phyloP scores from a whole-genome alignment of 2,797 vertebrate genomes.

The Neosilurus mollespiculum region DNA sequence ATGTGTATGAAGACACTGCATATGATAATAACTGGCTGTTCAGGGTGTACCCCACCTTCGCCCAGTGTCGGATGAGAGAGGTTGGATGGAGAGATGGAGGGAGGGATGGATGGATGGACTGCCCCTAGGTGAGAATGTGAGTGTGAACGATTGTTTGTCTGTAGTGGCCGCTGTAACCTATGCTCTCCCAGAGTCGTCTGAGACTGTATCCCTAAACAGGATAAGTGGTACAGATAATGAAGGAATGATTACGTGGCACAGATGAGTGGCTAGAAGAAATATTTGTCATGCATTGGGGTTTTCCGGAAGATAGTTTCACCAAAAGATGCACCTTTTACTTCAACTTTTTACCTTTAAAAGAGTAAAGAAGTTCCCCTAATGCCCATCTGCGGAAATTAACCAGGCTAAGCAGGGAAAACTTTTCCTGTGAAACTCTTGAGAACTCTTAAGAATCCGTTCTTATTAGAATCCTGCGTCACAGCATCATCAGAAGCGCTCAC shows the following conservation, averaged over 20 bases:
- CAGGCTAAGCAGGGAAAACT: conserved; percentile 26
- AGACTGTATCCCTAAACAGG: too few relatives aligned
- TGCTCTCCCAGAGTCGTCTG: too few relatives aligned
- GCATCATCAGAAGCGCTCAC: conserved; percentile 38
- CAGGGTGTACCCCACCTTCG: too few relatives aligned
- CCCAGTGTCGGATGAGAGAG: too few relatives aligned
- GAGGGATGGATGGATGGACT: too few relatives aligned
- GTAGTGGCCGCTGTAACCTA: too few relatives aligned
- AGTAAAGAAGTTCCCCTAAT: conserved; percentile 1
- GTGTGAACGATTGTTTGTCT: too few relatives aligned
- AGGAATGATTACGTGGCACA: neutral
- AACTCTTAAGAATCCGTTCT: conserved; percentile 2
- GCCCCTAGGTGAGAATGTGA: too few relatives aligned
- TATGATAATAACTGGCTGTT: too few relatives aligned
- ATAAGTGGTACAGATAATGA: too few relatives aligned
- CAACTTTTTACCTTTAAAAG: neutral
- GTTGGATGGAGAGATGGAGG: too few relatives aligned
- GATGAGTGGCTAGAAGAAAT: neutral
- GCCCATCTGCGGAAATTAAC: conserved; percentile 2
- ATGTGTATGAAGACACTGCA: too few relatives aligned
- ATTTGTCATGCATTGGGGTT: neutral
- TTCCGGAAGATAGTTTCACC: neutral
- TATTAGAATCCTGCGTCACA: neutral
- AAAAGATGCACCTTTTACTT: neutral
- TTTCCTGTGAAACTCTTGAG: conserved; percentile 13